These are phyloP conservation scores for Lordiphosa collinella DNA, from an alignment of 1,140 invertebrate genomes.

Conservation along the genomic window DNA sequence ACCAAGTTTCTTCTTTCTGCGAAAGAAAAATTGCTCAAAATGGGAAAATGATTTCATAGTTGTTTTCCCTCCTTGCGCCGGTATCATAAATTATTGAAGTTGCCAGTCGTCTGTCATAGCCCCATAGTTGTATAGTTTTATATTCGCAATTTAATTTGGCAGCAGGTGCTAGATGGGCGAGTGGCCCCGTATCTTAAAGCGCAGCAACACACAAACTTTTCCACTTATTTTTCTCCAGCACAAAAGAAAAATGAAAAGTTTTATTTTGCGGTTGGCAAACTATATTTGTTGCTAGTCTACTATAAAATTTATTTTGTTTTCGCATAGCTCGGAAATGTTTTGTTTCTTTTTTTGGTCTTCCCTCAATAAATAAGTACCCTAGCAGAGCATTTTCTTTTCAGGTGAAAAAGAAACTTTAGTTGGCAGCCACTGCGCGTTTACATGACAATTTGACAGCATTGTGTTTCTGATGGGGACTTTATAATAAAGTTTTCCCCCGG, in stretches of 20 bases:
- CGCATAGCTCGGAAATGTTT: constrained; percentile 55
- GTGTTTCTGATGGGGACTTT: neutral
- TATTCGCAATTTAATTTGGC: constrained; percentile 60
- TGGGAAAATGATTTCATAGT: constrained; percentile 66
- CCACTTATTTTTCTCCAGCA: constrained; percentile 61
- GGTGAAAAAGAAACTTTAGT: constrained; percentile 44
- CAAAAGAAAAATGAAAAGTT: constrained; percentile 29
- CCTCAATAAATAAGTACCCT: constrained; percentile 65
- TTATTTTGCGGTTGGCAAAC: constrained; percentile 42
- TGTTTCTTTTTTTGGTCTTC: constrained; percentile 23
- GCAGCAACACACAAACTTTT: constrained; percentile 57
- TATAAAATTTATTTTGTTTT: constrained; percentile 74
- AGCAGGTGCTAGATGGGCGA: constrained; percentile 48
- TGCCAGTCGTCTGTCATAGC: constrained; percentile 58
- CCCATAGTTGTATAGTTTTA: constrained; percentile 51
- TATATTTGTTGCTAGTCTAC: constrained; percentile 23
- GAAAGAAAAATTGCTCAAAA: constrained; percentile 65
- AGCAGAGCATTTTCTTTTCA: constrained; percentile 26
- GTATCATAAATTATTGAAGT: constrained; percentile 74
- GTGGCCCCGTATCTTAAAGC: constrained; percentile 43
- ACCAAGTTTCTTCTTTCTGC: constrained; percentile 36
- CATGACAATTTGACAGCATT: constrained; percentile 68
- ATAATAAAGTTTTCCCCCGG: constrained; percentile 20
- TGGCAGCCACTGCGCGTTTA: constrained; percentile 51
- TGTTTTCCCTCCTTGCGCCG: constrained; percentile 8